phyloP scores from a whole-genome alignment of 2,113 vertebrate genomes.

The Tympanuchus pallidicinctus region DNA sequence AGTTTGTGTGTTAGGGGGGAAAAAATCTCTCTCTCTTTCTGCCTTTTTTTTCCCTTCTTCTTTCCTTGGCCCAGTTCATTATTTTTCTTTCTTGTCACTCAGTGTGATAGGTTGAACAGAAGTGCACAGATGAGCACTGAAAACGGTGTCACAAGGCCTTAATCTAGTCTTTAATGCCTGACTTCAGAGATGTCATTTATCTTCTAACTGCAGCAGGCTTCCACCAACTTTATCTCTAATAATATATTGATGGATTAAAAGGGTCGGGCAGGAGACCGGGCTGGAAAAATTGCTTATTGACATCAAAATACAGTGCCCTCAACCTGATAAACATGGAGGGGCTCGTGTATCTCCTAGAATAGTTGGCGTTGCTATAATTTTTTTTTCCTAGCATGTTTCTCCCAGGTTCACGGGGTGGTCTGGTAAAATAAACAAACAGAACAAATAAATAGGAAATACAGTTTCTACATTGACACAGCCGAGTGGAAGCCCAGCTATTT shows the following conservation, averaged over 20 bases:
- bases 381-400: slow-evolving; percentile 77
- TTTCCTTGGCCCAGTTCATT: slow-evolving; percentile 99
- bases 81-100: slow-evolving; percentile 99
- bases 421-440: slow-evolving; percentile 81
- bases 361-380: slow-evolving; percentile 86
- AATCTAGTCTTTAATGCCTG: slow-evolving; percentile 99
- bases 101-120: slow-evolving; percentile 99
- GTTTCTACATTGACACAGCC: slow-evolving; percentile 66
- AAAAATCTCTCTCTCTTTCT: slow-evolving; percentile 83
- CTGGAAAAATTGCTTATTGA: slow-evolving; percentile 99
- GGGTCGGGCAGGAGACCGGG: slow-evolving; percentile 99
- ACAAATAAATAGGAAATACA: slow-evolving; percentile 80
- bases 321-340: slow-evolving; percentile 99
- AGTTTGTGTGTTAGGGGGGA: slow-evolving; percentile 78
- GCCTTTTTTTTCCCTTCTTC: slow-evolving; percentile 84
- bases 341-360: slow-evolving; percentile 89
- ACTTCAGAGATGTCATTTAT: slow-evolving; percentile 99
- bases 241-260: slow-evolving; percentile 99
- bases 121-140: slow-evolving; percentile 99
- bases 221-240: slow-evolving; percentile 99
- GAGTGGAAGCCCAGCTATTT: slow-evolving; percentile 40
- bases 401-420: slow-evolving; percentile 83
- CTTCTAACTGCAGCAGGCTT: slow-evolving; percentile 99
- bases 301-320: slow-evolving; percentile 99
- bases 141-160: slow-evolving; percentile 99